Percentiles rank a stretch among this genome's conserved stretches.
Evolutionary conservation across 2,888 invertebrate species (phyloP).

Genomic region (Epistrophella euchroma): DNA sequence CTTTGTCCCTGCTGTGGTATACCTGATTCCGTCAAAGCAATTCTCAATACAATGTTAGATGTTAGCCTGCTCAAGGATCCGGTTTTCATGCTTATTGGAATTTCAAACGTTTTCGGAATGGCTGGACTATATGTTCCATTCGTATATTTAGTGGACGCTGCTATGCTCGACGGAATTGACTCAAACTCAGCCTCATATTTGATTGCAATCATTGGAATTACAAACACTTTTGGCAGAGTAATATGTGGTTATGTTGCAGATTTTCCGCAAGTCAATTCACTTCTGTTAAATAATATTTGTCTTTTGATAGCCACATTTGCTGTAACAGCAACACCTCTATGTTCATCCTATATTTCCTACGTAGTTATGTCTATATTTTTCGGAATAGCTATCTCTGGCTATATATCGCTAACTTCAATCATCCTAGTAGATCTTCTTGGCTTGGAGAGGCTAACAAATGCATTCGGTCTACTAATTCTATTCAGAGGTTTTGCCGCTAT

Average conservation of each 20-base stretch:
- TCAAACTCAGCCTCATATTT: conserved; percentile 86
- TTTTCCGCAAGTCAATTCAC: conserved; percentile 95
- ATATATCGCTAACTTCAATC: conserved; percentile 98
- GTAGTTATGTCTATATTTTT: conserved; percentile 94
- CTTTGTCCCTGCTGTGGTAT: conserved; percentile 91
- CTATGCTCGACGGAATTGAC: conserved; percentile 89
- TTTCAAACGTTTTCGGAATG: conserved; percentile 98
- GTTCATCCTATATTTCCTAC: conserved; percentile 90
- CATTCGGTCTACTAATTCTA: conserved; percentile 97
- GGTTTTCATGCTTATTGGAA: conserved; percentile 95
- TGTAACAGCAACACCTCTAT: conserved; percentile 93
- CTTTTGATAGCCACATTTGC: conserved; percentile 94
- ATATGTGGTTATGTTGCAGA: conserved; percentile 95
- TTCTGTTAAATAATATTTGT: conserved; percentile 96
- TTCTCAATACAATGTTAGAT: conserved; percentile 95
- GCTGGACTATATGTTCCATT: conserved; percentile 98
- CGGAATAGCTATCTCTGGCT: conserved; percentile 97
- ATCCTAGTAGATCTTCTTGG: conserved; percentile 98
- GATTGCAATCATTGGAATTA: conserved; percentile 90
- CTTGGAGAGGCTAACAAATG: conserved; percentile 97
- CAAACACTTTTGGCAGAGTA: conserved; percentile 96
- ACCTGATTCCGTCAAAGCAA: conserved; percentile 92
- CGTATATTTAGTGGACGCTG: conserved; percentile 95
- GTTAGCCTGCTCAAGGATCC: conserved; percentile 94
- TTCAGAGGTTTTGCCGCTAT: conserved; percentile 98